Base-by-base conservation (phyloP, 1,140 invertebrate species). In the Diprion similis region DNA sequence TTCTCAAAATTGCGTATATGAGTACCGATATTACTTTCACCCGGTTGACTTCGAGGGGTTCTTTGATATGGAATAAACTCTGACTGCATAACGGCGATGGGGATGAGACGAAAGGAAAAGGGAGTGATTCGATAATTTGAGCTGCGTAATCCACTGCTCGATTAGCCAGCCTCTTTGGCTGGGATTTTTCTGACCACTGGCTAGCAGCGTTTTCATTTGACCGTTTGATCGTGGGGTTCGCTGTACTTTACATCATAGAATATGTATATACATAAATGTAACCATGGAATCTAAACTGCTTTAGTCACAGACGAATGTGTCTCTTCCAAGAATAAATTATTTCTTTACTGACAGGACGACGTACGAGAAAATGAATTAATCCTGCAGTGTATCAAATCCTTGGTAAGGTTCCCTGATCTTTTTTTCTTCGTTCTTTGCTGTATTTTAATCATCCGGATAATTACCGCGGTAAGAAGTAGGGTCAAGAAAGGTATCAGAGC, bases 81-180 rank as follows among this genome's bases (percentile, higher is more conserved):
- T 17, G 51, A 17, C 51, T 15, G 51, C 51, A 37, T 37, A 1
- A 37, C 24, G 24, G 9, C 51, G 51, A 17, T 17, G 6, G 11
- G 51, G 51, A 37, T 17, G 51, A 17, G 51, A 59, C n/a, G n/a
- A 59, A 59, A 59, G 11, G 11, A 59, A 59, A 59, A 4, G 51
- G 51, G 51, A 59, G 51, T 59, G 51, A 59, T 59, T 59, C 51
- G n/a, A 59, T 13, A 17, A 59, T 59, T 59, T 59, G n/a, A 59
- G n/a, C 51, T 59, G 51, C 51, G 51, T 59, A 59, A 59, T 59
- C 51, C n/a, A 8, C n/a, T 59, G 51, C 11, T 59, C 51, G 11
- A 59, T 59, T 59, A 59, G n/a, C 51, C 51, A 17, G 51, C 51
- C 51, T 59, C 51, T 17, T 59, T 9, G 11, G 11, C 51, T 15